Conservation (phyloP, 1,140 invertebrate genomes). For the Cydia fagiglandana region DNA sequence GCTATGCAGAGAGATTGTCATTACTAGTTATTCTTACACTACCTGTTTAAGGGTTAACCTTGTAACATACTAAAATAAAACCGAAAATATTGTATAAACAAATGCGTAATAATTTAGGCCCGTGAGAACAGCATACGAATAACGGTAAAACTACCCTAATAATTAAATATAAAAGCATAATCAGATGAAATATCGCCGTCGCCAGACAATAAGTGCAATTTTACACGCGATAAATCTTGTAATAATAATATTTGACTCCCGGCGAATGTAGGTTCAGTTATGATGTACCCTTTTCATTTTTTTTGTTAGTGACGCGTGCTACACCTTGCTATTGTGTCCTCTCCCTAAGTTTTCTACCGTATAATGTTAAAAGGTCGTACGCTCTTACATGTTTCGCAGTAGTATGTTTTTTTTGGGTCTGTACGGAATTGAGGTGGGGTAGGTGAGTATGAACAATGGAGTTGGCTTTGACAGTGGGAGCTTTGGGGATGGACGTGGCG, state of each 20-base stretch:
- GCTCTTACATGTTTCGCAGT: neutral
- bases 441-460: conserved; percentile 2
- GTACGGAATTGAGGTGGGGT: neutral
- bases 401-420: neutral
- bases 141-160: conserved; percentile 9
- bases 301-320: conserved; percentile 16
- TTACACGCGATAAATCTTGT: conserved; percentile 32
- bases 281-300: conserved; percentile 1
- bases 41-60: no score
- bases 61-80: no score
- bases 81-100: no score
- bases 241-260: conserved; percentile 34
- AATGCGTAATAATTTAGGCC: neutral
- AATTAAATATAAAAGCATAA: conserved; percentile 20
- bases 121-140: neutral
- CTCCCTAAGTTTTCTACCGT: conserved; percentile 1
- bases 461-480: conserved; percentile 17
- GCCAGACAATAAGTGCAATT: conserved; percentile 30
- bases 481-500: neutral
- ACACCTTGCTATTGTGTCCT: conserved; percentile 10
- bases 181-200: conserved; percentile 31
- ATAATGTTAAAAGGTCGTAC: neutral
- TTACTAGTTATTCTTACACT: no score
- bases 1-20: no score
- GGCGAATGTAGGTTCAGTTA: neutral